Conservation (phyloP, 2,113 vertebrate genomes). For the Oncorhynchus clarkii region DNA sequence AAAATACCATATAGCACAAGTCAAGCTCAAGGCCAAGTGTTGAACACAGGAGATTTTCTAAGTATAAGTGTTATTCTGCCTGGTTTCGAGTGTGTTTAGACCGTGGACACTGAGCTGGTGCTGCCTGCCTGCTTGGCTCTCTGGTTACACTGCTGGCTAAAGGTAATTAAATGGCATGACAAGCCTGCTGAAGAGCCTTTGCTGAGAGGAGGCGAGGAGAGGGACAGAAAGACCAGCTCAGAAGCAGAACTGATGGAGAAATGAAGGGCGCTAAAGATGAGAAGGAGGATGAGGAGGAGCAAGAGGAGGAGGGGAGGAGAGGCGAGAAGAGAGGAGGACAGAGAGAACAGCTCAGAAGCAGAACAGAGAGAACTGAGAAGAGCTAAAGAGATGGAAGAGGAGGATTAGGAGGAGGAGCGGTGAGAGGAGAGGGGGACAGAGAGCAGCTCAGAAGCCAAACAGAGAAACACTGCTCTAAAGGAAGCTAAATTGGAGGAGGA, state of each 20-base stretch:
- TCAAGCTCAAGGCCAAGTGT: not conserved
- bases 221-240: not conserved
- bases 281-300: not conserved
- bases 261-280: not conserved
- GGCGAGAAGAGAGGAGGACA: no score
- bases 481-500: not conserved
- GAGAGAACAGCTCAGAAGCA: no score
- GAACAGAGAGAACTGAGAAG: no score
- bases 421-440: not conserved
- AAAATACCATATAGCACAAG: no score
- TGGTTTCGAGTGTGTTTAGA: not conserved
- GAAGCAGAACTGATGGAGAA: not conserved
- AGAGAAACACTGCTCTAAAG: not conserved
- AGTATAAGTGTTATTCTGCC: not conserved
- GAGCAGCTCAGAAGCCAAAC: not conserved
- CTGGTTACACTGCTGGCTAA: constrained; percentile 4
- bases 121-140: not conserved
- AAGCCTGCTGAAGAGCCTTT: not conserved
- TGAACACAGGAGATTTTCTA: not conserved
- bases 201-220: not conserved
- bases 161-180: constrained; percentile 34
- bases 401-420: not conserved
- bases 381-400: no score
- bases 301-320: no score
- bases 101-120: no score